Base-by-base conservation (phyloP, 2,888 invertebrate genomes). In the Monopis laevigella region DNA sequence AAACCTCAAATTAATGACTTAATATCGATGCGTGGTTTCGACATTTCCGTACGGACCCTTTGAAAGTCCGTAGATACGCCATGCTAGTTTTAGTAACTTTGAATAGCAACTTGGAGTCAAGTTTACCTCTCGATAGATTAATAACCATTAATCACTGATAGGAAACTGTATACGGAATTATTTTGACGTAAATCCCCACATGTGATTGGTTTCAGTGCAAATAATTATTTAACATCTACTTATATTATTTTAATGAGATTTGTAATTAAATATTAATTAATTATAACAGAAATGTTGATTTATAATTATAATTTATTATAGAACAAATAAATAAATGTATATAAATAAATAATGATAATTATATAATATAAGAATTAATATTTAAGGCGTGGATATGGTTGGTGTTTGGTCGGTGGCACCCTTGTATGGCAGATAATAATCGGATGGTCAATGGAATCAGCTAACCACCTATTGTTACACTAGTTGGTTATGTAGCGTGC, bases 11-110 rank as follows among this genome's bases (percentile, higher is more conserved):
- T 62, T 67, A 68, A 68, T 67, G 59, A 60, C 60, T 67, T 62
- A 67, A 74, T 73, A 77, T 74, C 71, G 71, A 71, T 69, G 69
- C 53, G 64, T 72, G 75, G 57, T 65, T 63, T 60, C 70, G 75
- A 73, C 75, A 57, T 74, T 68, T 71, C 60, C 66, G 59, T 61
- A 60, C 66, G 28, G 39, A n/a, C n/a, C 19, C 28, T 18, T 16
- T 16, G 10, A 40, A 30, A 40, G 40, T 10, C n/a, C 3, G 8
- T 8, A 21, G n/a, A 17, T 16, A 8, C 2, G 14, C 16, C 17
- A 32, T 32, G 11, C 11, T 21, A 17, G 59, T 54, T 63, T 58
- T 64, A 62, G 46, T 41, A 62, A 67, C 57, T 67, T 65, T 57
- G 58, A 59, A 57, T 56, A 49, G 51, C 50, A 59, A 59, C 52